A percentile compares a stretch with the other conserved stretches of the same genome.
phyloP scores from a whole-genome alignment of 2,797 vertebrate genomes.

The Brachyalestes nurse region DNA sequence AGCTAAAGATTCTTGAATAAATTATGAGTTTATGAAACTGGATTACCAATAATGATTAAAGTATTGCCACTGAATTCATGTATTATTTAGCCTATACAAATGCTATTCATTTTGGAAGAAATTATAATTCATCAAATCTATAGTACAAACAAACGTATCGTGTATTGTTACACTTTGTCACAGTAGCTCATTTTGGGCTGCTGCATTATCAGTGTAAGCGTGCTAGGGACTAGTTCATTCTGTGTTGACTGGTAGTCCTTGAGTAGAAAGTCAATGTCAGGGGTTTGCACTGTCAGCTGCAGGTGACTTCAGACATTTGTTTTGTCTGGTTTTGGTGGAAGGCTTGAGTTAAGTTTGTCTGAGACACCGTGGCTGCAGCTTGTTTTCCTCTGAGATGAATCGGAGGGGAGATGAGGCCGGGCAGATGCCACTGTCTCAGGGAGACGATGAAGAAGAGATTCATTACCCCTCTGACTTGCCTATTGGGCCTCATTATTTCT shows the following conservation, averaged over 20 bases:
- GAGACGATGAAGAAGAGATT: conserved; percentile 74
- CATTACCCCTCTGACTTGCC: conserved; percentile 64
- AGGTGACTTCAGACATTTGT: conserved; percentile 49
- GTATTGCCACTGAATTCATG: background rate
- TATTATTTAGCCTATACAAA: too few species aligned
- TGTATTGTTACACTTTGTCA: too few species aligned
- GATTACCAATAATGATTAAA: background rate
- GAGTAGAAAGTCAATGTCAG: background rate
- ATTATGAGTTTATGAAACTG: background rate
- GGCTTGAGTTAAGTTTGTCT: conserved; percentile 63
- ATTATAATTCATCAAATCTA: too few species aligned
- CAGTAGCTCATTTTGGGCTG: background rate
- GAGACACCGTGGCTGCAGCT: conserved; percentile 56
- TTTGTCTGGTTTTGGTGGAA: conserved; percentile 65
- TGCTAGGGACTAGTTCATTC: background rate
- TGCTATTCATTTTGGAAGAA: too few species aligned
- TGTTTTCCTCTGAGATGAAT: conserved; percentile 76
- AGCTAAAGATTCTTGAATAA: background rate
- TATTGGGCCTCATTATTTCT: conserved; percentile 71
- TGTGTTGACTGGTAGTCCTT: background rate
- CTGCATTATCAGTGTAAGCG: background rate
- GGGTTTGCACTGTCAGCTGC: conserved; percentile 7
- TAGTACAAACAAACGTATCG: too few species aligned
- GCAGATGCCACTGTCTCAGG: conserved; percentile 69
- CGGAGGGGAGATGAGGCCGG: conserved; percentile 65